Base-by-base conservation (phyloP, 1,140 invertebrate species). In the Lepidurus arcticus region DNA sequence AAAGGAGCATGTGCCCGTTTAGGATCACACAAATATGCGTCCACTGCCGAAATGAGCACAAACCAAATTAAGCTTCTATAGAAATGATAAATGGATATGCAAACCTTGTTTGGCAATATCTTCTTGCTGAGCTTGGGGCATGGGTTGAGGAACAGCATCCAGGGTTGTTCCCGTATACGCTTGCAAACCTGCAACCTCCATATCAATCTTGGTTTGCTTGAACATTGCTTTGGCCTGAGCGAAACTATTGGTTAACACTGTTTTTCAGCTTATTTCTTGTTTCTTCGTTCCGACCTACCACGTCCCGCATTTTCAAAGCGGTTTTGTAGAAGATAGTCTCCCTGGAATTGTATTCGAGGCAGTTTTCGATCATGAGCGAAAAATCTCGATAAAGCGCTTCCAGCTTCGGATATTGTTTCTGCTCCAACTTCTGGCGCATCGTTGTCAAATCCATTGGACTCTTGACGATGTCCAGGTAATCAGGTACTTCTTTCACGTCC, bases 361-460 rank as follows among this genome's bases (percentile, higher is more conserved):
- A 99, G 84, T 98, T 99, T 77, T 91, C 90, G 43, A 98, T 94
- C 91, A 98, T 98, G 0, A 98, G 86, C 82, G 93, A 90, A 84
- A 98, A 98, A 86, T 99, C 97, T 1, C 85, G 85, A 83, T 96
- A 92, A 82, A 98, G 91, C 21, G 91, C 89, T 77, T 92, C 90
- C 53, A 98, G 86, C 34, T 88, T 91, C 7, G 87, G 86, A 85
- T 98, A 98, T 76, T 90, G 85, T 79, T 93, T 91, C 44, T 88
- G 85, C 75, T 93, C 90, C 13, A 96, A 86, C 86, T 95, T 96
- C 74, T 87, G 86, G 81, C 88, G 85, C 93, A 99, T 98, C 0
- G 96, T 98, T 73, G 93, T 93, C 53, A 98, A 88, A 85, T 98
- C 97, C 96, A 99, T 99, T 0, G 97, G 97, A 81, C 94, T 88